phyloP scores from a whole-genome alignment of 2,113 vertebrate genomes.

The Epinephelus cyanopodus region DNA sequence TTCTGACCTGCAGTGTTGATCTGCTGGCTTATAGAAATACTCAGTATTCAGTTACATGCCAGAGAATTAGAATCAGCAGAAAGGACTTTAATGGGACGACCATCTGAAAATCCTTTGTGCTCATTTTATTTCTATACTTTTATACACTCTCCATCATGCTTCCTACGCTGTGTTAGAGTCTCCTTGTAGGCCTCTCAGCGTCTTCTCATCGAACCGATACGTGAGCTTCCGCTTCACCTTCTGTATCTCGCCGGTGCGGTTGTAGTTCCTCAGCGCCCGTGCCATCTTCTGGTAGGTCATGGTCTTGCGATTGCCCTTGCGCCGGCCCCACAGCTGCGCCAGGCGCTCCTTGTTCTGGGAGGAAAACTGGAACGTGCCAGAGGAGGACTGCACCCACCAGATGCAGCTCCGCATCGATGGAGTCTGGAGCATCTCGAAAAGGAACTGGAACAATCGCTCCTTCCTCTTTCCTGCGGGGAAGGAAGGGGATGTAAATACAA shows the following conservation, averaged over 20 bases:
- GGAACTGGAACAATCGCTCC: constrained; percentile 87
- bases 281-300: constrained; percentile 91
- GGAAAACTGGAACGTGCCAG: constrained; percentile 87
- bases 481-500: constrained; percentile 33
- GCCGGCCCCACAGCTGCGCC: constrained; percentile 85
- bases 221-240: constrained; percentile 88
- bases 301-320: constrained; percentile 88
- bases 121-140: constrained; percentile 13
- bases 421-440: constrained; percentile 88
- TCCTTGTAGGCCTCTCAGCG: constrained; percentile 79
- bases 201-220: constrained; percentile 84
- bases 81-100: background rate
- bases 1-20: constrained; percentile 7
- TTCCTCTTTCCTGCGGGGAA: constrained; percentile 83
- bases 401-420: constrained; percentile 87
- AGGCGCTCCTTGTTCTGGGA: constrained; percentile 88
- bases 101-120: background rate
- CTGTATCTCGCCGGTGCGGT: constrained; percentile 85
- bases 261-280: constrained; percentile 85
- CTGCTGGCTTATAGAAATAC: constrained; percentile 77
- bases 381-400: constrained; percentile 86
- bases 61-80: constrained; percentile 37
- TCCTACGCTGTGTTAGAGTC: constrained; percentile 39
- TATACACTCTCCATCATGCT: background rate
- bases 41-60: constrained; percentile 78